Base-by-base conservation (phyloP, 2,888 invertebrate species). In the Lasiommata megera region DNA sequence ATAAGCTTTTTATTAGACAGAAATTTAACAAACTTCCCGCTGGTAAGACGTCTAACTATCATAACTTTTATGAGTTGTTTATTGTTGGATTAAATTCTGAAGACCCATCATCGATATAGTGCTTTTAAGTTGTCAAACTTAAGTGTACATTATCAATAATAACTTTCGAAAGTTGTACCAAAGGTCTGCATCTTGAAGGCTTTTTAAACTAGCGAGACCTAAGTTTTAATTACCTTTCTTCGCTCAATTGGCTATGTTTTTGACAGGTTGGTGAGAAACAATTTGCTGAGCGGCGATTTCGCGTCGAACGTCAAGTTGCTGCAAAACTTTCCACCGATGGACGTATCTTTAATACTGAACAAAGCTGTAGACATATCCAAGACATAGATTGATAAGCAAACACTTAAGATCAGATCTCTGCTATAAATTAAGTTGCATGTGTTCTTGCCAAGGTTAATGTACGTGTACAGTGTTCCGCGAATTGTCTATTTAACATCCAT, bases 251-350 rank as follows among this genome's bases (percentile, higher is more conserved):
- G 23, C 23, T 5, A 23, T 23, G 23, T 23, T 64, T 65, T 64
- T 82, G 84, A 63, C 83, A 97, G 98, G 70, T 93, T 98, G 67
- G 90, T 98, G 66, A 93, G 96, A 76, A 94, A 97, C 50, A 94
- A 96, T 68, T 91, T 99, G 62, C 88, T 99, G 55, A 92, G 88
- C 55, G 96, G 96, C 53, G 99, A 99, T 82, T 99, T 99, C 85
- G 96, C 98, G 52, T 93, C 95, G 28, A 98, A 98, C 85, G 96
- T 99, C 50, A 98, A 99, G 84, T 90, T 99, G 9, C 90, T 99
- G 28, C 99, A 99, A 91, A 97, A 96, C 79, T 98, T 96, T 80
- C 97, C 97, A 55, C 94, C 96, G 11, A 96, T 95, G 92, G 97
- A 98, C 80, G 95, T 97, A 23, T 95, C 96, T 65, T 91, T 94